Conservation (phyloP, 37 sponge, comb jelly and placozoan genomes). For the Chondrilla cf. caribensis region DNA sequence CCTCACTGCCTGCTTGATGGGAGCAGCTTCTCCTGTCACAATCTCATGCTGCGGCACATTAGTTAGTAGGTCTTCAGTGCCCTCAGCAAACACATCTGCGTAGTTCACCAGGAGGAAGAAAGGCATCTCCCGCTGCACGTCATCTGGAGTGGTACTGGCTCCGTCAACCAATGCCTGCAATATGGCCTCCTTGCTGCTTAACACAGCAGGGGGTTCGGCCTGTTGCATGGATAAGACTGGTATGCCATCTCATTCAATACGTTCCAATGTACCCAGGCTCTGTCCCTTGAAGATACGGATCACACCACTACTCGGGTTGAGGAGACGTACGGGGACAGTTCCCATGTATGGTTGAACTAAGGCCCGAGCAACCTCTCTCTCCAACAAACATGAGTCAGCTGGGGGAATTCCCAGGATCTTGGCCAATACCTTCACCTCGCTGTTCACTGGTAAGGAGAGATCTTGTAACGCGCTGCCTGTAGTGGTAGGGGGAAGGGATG, state of each 20-base stretch:
- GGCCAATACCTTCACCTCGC: background rate
- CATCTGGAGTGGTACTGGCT: background rate
- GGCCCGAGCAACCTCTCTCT: background rate
- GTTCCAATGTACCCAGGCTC: background rate
- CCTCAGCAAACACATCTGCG: background rate
- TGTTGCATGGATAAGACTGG: background rate
- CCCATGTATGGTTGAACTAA: background rate
- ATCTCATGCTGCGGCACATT: slow-evolving; percentile 10
- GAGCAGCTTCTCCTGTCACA: background rate
- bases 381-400: background rate
- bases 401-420: background rate
- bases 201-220: background rate
- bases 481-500: background rate
- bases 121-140: background rate
- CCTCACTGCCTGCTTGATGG: slow-evolving; percentile 19
- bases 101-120: background rate
- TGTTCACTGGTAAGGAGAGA: background rate
- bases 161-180: background rate
- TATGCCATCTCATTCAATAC: background rate
- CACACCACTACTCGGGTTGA: background rate
- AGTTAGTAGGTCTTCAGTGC: background rate
- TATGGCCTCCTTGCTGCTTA: background rate
- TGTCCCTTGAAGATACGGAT: background rate
- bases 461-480: background rate
- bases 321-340: background rate